Base-by-base conservation (phyloP, 1,140 invertebrate species). In the Diachasmimorpha longicaudata region DNA sequence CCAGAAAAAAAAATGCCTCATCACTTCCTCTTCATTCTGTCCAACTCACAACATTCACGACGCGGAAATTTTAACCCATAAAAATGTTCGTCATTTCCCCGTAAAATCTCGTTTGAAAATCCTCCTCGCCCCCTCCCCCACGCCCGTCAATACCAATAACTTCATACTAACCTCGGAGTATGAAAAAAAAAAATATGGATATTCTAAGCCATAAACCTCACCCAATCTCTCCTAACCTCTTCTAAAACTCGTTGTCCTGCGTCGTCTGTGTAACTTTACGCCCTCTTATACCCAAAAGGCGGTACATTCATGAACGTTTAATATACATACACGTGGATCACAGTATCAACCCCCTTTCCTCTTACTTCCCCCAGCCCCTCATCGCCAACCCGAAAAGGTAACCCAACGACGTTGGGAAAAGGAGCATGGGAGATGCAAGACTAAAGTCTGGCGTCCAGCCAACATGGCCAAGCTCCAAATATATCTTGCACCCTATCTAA, bases 381-480 rank as follows among this genome's bases (percentile, higher is more conserved):
- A n/a, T n/a, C n/a, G 31, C 31, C 31, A 6, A 31, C 31, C 31
- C 69, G 16, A 14, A 25, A 25, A 13, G 21, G 46, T 70, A 16
- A 23, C 31, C 70, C 44, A 31, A 52, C 44, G 39, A 25, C 31
- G 23, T 21, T 48, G 23, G 70, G 19, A 55, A 37, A 23, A 66
- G 16, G 68, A 72, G 81, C 77, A 79, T 81, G 82, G 77, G 77
- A 78, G 74, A 77, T 80, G 78, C 78, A 72, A 85, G 83, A 81
- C 83, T 82, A 80, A 86, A 83, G 80, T 73, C 79, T 87, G 86
- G 87, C 86, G 70, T 67, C 13, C 31, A 52, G 83, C 87, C 86
- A 88, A 85, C 81, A 84, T 88, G 87, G 87, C 86, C 81, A 75
- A 81, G 81, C 83, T 88, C 86, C 86, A 87, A 88, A 86, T 87